phyloP scores from a whole-genome alignment of 2,888 invertebrate species.

The Syrphus vitripennis region DNA sequence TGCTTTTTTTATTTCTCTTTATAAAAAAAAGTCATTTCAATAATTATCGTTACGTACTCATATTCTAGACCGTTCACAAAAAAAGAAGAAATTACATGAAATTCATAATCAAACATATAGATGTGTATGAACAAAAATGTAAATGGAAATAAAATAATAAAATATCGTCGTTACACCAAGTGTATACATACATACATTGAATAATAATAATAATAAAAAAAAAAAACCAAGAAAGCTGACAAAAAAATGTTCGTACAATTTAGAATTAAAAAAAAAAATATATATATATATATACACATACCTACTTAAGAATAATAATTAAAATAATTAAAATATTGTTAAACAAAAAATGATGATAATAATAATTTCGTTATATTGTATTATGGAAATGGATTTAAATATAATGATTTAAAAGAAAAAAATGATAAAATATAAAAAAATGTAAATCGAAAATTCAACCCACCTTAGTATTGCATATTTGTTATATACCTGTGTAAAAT shows the following conservation, averaged over 20 bases:
- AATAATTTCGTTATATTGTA: conserved; percentile 49
- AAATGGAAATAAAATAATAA: background rate
- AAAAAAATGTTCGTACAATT: conserved; percentile 42
- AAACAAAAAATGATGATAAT: conserved; percentile 32
- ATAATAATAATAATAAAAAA: background rate
- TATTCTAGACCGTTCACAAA: background rate
- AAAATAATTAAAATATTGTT: background rate
- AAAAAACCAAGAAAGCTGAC: conserved; percentile 25
- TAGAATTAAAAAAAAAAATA: conserved; percentile 13
- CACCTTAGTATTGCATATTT: conserved; percentile 80
- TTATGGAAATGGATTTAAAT: conserved; percentile 39
- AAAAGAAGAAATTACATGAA: background rate
- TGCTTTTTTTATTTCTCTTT: background rate
- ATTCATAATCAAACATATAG: background rate
- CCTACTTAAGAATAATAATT: background rate
- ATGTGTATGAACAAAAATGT: background rate
- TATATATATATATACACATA: background rate
- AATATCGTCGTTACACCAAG: background rate
- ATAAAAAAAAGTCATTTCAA: background rate
- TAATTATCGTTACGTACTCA: background rate
- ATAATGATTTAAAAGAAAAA: background rate
- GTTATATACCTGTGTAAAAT: conserved; percentile 78
- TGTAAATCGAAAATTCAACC: conserved; percentile 79
- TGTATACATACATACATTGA: too few species aligned
- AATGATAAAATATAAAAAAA: conserved; percentile 16